A percentile compares a stretch with the other conserved stretches of the same genome.
phyloP scores from a whole-genome alignment of 2,797 vertebrate genomes.

The Acanthurus lineatus region DNA sequence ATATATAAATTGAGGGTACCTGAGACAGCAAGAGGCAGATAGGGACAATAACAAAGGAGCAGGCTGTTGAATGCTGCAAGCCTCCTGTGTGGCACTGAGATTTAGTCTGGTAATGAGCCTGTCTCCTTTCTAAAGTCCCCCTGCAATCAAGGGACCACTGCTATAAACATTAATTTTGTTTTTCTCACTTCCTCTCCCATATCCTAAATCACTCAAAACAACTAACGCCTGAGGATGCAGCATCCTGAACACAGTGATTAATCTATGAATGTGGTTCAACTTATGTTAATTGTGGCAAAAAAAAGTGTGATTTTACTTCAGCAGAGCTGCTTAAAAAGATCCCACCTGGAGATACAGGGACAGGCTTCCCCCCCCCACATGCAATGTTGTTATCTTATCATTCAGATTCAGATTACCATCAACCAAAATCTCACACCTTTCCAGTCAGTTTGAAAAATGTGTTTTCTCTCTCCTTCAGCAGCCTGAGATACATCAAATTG shows the following conservation, averaged over 20 bases:
- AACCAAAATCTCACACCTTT: slow-evolving; percentile 56
- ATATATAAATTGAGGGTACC: slow-evolving; percentile 59
- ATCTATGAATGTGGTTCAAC: slow-evolving; percentile 44
- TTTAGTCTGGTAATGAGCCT: slow-evolving; percentile 73
- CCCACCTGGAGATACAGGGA: slow-evolving; percentile 33
- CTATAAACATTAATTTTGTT: slow-evolving; percentile 75
- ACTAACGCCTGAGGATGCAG: slow-evolving; percentile 45
- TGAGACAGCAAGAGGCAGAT: slow-evolving; percentile 40
- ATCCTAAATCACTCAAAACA: slow-evolving; percentile 69
- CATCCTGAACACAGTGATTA: slow-evolving; percentile 49
- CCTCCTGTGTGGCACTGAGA: slow-evolving; percentile 73
- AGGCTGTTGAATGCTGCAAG: slow-evolving; percentile 48
- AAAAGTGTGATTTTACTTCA: slow-evolving; percentile 27
- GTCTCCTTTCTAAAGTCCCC: slow-evolving; percentile 72
- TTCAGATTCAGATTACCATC: slow-evolving; percentile 63
- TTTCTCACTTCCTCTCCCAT: slow-evolving; percentile 68
- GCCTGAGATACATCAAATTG: slow-evolving; percentile 55
- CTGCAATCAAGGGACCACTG: slow-evolving; percentile 69
- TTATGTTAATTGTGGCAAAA: slow-evolving; percentile 52
- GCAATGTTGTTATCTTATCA: slow-evolving; percentile 54
- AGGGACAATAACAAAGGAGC: slow-evolving; percentile 34
- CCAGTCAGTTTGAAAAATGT: slow-evolving; percentile 62
- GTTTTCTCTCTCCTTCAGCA: slow-evolving; percentile 44
- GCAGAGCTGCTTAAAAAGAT: slow-evolving; percentile 10
- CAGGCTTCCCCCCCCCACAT: slow-evolving; percentile 15